Evolutionary conservation across 2,797 vertebrate species (phyloP).

Genomic region (Bovichtus variegatus): DNA sequence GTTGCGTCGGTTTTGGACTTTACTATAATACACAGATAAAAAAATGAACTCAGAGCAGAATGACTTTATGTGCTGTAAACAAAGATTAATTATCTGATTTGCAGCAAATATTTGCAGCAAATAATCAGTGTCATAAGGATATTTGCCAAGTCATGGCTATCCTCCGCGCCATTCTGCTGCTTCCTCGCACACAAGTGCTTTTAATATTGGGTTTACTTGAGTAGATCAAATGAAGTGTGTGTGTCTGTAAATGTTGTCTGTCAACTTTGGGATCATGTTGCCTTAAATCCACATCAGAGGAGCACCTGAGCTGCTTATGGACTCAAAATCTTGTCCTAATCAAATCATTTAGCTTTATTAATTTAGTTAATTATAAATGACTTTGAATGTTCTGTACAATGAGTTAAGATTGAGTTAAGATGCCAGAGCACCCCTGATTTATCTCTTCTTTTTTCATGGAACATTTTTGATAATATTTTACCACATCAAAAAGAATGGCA

Average conservation of each 20-base stretch:
- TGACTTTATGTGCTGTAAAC: slow-evolving; percentile 62
- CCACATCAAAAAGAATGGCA: background rate
- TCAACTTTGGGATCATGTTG: background rate
- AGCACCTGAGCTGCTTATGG: background rate
- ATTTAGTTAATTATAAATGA: background rate
- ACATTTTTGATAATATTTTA: fast-evolving
- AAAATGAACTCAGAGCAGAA: slow-evolving; percentile 41
- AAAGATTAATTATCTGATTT: slow-evolving; percentile 74
- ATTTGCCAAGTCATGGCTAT: slow-evolving; percentile 67
- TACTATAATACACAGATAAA: no score
- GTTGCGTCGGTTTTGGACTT: no score
- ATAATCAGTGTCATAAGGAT: slow-evolving; percentile 71
- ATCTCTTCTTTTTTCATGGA: background rate
- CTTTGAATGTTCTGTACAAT: background rate
- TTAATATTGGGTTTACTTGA: slow-evolving; percentile 45
- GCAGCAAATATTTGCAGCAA: slow-evolving; percentile 81
- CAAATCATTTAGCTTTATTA: background rate
- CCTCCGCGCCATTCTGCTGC: slow-evolving; percentile 29
- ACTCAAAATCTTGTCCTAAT: background rate
- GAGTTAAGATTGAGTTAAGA: no score
- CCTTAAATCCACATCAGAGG: background rate
- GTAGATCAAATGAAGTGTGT: slow-evolving; percentile 2
- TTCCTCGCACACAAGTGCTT: slow-evolving; percentile 13
- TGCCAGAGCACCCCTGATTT: no score
- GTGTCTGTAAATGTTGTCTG: background rate